These are phyloP conservation scores for Schmidtea mediterranea DNA, from an alignment of 1,140 invertebrate species.

Conservation along the genomic window DNA sequence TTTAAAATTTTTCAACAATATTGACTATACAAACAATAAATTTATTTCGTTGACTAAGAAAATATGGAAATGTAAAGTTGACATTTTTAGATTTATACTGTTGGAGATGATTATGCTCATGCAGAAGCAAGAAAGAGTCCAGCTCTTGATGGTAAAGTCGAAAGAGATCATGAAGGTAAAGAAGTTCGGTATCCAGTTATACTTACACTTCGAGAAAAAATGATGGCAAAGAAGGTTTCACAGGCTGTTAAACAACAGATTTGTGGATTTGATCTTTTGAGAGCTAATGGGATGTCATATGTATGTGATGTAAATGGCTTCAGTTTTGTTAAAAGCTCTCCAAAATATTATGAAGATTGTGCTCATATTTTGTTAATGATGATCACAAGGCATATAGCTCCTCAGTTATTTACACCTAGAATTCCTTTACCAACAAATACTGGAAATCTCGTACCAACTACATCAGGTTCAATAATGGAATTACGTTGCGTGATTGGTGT, in stretches of 20 bases:
- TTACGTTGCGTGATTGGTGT: conserved; percentile 86
- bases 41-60: too few relatives aligned
- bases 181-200: conserved; percentile 96
- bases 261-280: conserved; percentile 88
- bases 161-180: conserved; percentile 84
- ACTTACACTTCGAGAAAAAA: conserved; percentile 77
- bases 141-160: conserved; percentile 75
- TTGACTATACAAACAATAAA: too few relatives aligned
- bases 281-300: conserved; percentile 87
- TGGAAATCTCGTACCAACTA: conserved; percentile 19
- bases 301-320: conserved; percentile 99
- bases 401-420: conserved; percentile 1
- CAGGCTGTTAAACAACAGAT: conserved; percentile 46
- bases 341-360: conserved; percentile 98
- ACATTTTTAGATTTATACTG: conserved; percentile 49
- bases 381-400: conserved; percentile 3
- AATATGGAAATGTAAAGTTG: too few relatives aligned
- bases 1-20: neutral
- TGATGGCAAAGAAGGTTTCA: conserved; percentile 87
- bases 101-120: conserved; percentile 92
- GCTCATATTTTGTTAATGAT: conserved; percentile 55
- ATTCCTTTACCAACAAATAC: neutral
- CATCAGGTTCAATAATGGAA: conserved; percentile 42
- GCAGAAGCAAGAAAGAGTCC: conserved; percentile 94
- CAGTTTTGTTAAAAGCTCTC: conserved; percentile 96